Base-by-base conservation (phyloP, 2,797 vertebrate species). In the Coregonus suidteri region DNA sequence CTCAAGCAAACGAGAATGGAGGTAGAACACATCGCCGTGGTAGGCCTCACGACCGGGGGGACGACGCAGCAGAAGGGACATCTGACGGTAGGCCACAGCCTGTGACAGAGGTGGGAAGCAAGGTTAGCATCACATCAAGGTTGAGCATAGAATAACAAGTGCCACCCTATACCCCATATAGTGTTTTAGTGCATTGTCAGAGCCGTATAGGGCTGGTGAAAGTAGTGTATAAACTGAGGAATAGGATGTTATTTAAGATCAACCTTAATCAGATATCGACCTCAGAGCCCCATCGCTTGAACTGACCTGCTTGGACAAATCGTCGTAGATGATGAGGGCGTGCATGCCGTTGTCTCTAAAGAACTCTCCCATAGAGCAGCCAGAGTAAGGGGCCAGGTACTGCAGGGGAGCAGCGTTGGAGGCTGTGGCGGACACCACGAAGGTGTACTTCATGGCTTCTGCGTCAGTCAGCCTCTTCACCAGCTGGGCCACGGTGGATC, bases 1-100 rank as follows among this genome's bases (percentile, higher is more conserved):
- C 92, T 99, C 97, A 79, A 99, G 93, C 86, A 99, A 94, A 68
- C 98, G 97, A 62, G 98, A 99, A 93, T 99, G 98, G 35, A 97
- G 90, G 86, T 97, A 97, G 90, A 97, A 97, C 75, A 97, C 96
- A 16, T 97, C 96, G 0, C 96, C 96, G 0, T 96, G 96, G 80
- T 97, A 97, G 67, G 96, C 96, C 80, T 97, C 96, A 0, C 96
- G 95, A 15, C 96, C 96, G 0, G 96, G 96, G 4, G 96, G 96
- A 4, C 96, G 96, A 73, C 51, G 97, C 70, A 99, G 95, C 91
- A 99, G 89, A 91, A 99, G 92, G 41, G 98, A 99, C 97, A 99
- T 99, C 91, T 99, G 98, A 72, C 97, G 97, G 84, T 98, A 99
- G 81, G 97, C 98, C 3, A 99, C 97, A 0, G 98, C 97, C 98